phyloP scores from a whole-genome alignment of 37 sponge, comb jelly and placozoan genomes.

The Oscarella lobularis region DNA sequence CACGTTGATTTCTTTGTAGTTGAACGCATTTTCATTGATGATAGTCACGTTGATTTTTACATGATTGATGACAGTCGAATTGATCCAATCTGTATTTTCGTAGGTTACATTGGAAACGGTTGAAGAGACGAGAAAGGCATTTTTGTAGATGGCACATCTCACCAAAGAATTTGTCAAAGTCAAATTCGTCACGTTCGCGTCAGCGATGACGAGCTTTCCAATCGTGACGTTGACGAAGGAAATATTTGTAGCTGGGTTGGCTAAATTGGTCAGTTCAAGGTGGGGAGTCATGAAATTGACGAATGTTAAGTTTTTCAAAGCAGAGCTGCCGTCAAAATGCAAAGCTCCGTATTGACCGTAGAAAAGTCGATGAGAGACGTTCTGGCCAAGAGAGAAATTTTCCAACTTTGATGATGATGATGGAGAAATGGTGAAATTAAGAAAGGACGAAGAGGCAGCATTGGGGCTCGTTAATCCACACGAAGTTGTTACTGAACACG shows the following conservation, averaged over 20 bases:
- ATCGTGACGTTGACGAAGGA: not conserved
- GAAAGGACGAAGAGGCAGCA: too few species aligned
- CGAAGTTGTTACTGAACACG: not conserved
- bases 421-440: too few species aligned
- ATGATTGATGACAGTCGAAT: not conserved
- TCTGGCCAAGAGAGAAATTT: too few species aligned
- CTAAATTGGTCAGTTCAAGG: not conserved
- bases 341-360: too few species aligned
- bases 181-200: not conserved
- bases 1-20: conserved; percentile 1
- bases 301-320: not conserved
- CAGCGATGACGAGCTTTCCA: not conserved
- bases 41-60: not conserved
- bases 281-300: not conserved
- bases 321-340: too few species aligned
- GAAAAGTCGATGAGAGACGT: too few species aligned
- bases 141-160: not conserved
- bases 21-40: not conserved
- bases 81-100: not conserved
- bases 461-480: too few species aligned
- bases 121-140: not conserved
- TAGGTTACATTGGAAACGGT: not conserved
- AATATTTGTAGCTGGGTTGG: not conserved
- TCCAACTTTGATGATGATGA: too few species aligned
- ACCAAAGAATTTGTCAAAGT: not conserved